phyloP scores from a whole-genome alignment of 2,113 vertebrate species.

The Mustelus asterias region DNA sequence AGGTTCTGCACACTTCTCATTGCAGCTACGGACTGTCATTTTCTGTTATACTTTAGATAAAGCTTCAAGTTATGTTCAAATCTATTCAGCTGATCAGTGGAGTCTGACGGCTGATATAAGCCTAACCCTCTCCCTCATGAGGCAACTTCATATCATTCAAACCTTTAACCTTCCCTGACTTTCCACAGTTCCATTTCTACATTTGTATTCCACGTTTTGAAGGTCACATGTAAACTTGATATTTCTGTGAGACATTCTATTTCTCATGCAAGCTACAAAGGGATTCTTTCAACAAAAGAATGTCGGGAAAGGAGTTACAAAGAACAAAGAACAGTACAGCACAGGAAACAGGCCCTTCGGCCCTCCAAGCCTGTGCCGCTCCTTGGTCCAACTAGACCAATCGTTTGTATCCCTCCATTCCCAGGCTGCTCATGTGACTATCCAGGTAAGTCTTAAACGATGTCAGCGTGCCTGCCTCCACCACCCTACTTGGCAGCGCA shows the following conservation, averaged over 20 bases:
- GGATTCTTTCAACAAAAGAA: background rate
- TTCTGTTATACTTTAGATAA: background rate
- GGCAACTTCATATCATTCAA: background rate
- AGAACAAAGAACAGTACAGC: too few species aligned
- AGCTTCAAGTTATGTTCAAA: background rate
- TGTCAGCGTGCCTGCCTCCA: too few species aligned
- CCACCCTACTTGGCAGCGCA: too few species aligned
- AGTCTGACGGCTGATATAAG: background rate
- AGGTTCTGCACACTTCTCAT: background rate
- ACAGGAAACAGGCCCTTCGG: too few species aligned
- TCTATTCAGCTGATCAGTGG: background rate
- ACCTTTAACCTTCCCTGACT: background rate
- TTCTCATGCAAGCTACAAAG: background rate
- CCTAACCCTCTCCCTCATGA: background rate
- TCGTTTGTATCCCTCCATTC: too few species aligned
- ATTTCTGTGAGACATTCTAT: background rate
- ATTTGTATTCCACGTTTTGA: background rate
- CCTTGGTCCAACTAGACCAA: too few species aligned
- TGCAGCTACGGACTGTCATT: background rate
- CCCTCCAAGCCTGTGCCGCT: too few species aligned
- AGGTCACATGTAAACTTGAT: background rate
- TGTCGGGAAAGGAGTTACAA: background rate
- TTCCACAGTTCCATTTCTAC: background rate
- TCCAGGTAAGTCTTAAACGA: too few species aligned
- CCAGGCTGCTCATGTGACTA: too few species aligned